Percentiles rank a stretch among this genome's conserved stretches.
Evolutionary conservation across 2,888 invertebrate species (phyloP).

Genomic region (Empis stercorea): DNA sequence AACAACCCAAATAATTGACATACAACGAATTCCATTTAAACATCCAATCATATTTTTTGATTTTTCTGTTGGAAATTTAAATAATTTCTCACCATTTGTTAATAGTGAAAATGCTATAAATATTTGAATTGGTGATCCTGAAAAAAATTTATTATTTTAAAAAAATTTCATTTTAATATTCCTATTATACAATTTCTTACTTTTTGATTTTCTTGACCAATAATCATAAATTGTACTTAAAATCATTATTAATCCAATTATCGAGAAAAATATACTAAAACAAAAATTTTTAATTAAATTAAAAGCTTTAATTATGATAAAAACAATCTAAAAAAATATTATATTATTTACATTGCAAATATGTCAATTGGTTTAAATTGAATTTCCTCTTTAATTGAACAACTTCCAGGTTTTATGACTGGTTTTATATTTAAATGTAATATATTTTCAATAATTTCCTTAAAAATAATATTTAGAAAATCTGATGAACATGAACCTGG

Average conservation of each 20-base stretch:
- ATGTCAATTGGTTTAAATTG: conserved; percentile 23
- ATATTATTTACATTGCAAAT: not conserved
- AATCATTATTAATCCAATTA: conserved; percentile 24
- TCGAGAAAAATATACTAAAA: conserved; percentile 24
- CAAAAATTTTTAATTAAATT: conserved; percentile 4
- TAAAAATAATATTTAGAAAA: conserved; percentile 20
- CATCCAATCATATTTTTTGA: conserved; percentile 35
- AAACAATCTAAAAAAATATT: no score
- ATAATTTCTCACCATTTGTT: conserved; percentile 35
- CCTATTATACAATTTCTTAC: conserved; percentile 16
- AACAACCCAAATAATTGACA: conserved; percentile 40
- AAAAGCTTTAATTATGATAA: conserved; percentile 1
- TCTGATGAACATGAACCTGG: conserved; percentile 27
- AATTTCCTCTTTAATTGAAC: conserved; percentile 23
- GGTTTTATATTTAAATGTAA: conserved; percentile 7
- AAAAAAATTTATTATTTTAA: not conserved
- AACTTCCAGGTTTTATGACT: conserved; percentile 20
- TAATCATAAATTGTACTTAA: conserved; percentile 29
- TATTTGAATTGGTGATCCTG: conserved; percentile 22
- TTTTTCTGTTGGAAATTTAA: conserved; percentile 26
- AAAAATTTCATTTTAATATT: not conserved
- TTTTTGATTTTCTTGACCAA: conserved; percentile 22
- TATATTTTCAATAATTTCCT: conserved; percentile 17
- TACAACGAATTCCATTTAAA: conserved; percentile 35
- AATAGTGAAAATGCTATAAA: conserved; percentile 33